Evolutionary conservation across 2,888 invertebrate species (phyloP), one percentile per base, ranked within the genome.

Genomic region (Gasteruption jaculator): DNA sequence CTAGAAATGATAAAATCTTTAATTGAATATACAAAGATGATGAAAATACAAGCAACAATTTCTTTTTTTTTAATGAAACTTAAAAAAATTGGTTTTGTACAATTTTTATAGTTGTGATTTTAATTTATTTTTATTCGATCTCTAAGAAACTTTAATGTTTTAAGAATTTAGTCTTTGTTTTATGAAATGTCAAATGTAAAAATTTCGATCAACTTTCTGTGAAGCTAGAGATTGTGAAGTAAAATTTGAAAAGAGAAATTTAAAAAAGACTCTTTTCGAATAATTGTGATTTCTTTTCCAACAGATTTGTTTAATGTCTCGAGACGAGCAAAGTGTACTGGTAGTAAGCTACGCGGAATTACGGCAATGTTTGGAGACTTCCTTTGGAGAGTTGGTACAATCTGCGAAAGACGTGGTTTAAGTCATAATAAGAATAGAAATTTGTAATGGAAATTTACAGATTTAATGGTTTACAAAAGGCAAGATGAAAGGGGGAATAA

Each of bases 261-360:
- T 15, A 32, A 21, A 31, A 5, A 11, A 8, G 8, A n/a, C 39
- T 42, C 26, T 6, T 27, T 38, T 15, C 5, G 6, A 15, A 27
- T 4, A 37, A 30, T 32, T 44, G 32, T 20, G 8, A 21, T 22
- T 31, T 18, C 26, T 41, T 18, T 33, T 32, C 14, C n/a, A n/a
- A n/a, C 66, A 90, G 86, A 89, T 99, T 58, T 91, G 91, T 73
- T 75, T 99, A 58, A 91, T 91, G 83, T 95, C 96, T 2, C 82
- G 95, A 48, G 96, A 97, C 72, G 95, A 93, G 72, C 92, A 94
- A 71, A 96, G 93, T 72, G 85, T 97, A 48, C 77, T 99, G 57
- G 91, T 99, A 49, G 95, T 96, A 48, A 89, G 91, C 47, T 99
- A 91, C 72, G 85, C 89, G 15, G 97, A 99, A 72, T 77, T 99